Conservation (phyloP, 2,888 invertebrate species). For the Hypsopygia costalis region DNA sequence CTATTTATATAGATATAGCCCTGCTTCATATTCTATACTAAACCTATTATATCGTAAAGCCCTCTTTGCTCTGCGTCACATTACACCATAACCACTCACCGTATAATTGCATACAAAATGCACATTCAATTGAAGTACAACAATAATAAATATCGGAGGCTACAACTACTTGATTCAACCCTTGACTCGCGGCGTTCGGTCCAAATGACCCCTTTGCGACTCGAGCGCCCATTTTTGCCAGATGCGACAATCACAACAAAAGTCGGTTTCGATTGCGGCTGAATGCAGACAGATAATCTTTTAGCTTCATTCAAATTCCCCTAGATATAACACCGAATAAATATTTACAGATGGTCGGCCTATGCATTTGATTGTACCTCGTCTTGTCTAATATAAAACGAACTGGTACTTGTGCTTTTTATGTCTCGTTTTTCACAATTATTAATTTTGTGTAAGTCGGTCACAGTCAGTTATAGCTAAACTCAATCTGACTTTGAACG, state of each 20-base stretch:
- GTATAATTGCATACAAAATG: not conserved
- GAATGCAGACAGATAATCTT: slow-evolving; percentile 64
- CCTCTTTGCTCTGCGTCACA: not conserved
- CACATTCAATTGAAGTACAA: not conserved
- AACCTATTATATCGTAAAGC: too few relatives aligned
- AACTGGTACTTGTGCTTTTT: too few relatives aligned
- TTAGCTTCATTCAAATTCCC: slow-evolving; percentile 47
- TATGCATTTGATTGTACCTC: too few relatives aligned
- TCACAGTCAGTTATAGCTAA: too few relatives aligned
- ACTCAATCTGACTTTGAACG: too few relatives aligned
- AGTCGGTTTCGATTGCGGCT: slow-evolving; percentile 65
- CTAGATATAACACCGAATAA: slow-evolving; percentile 20
- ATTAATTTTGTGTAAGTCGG: too few relatives aligned
- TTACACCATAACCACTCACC: not conserved
- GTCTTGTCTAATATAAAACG: too few relatives aligned
- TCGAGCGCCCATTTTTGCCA: slow-evolving; percentile 46
- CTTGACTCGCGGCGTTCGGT: slow-evolving; percentile 24
- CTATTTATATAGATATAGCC: too few relatives aligned
- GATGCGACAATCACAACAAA: slow-evolving; percentile 71
- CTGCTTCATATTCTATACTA: too few relatives aligned
- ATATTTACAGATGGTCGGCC: not conserved
- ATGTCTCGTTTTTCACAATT: too few relatives aligned
- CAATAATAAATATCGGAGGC: slow-evolving; percentile 2
- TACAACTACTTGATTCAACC: slow-evolving; percentile 20
- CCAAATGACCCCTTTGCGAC: slow-evolving; percentile 22